Conservation (phyloP, 2,113 vertebrate species). For the Hemicordylus capensis region DNA sequence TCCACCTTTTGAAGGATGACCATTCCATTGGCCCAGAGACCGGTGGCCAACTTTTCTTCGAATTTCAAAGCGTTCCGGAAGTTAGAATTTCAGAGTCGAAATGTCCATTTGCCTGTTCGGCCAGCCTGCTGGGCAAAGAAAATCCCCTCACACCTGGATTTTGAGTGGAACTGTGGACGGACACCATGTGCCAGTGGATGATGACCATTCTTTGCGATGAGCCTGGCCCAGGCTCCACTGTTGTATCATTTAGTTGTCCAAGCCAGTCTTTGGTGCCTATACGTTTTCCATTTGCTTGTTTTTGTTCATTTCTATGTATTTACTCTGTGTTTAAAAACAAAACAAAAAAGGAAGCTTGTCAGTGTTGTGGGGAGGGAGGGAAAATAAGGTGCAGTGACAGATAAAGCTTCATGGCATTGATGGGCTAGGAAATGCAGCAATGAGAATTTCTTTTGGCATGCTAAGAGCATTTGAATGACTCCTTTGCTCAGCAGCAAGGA, state of each 20-base stretch:
- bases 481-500: constrained; percentile 21
- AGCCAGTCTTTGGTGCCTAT: constrained; percentile 65
- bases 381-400: constrained; percentile 45
- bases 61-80: neutral
- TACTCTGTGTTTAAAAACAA: constrained; percentile 12
- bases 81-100: neutral
- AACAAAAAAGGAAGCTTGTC: neutral
- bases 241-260: constrained; percentile 38
- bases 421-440: constrained; percentile 26
- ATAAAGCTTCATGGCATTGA: neutral
- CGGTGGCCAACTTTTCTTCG: neutral
- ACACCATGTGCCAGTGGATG: neutral
- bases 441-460: constrained; percentile 43
- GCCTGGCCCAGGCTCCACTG: constrained; percentile 21
- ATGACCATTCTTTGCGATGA: constrained; percentile 16
- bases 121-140: neutral
- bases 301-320: constrained; percentile 43
- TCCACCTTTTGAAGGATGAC: neutral
- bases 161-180: neutral
- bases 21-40: neutral
- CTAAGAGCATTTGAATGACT: constrained; percentile 38
- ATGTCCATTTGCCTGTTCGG: neutral
- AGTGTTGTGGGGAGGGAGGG: neutral
- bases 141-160: constrained; percentile 1
- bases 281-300: constrained; percentile 29